Base-by-base conservation (phyloP, 1,140 invertebrate species). In the Drosophila miranda region DNA sequence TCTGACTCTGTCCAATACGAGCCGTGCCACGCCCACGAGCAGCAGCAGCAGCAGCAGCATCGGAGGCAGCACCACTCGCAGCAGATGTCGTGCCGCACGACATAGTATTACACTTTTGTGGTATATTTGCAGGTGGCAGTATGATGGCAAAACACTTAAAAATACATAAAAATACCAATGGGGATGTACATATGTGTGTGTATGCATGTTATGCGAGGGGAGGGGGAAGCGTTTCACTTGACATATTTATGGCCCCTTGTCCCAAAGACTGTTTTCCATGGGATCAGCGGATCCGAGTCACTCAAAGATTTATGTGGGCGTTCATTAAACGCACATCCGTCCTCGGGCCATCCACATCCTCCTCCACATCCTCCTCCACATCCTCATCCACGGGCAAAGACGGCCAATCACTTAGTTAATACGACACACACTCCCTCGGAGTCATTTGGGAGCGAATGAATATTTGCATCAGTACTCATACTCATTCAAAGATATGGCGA, bases 141-240 rank as follows among this genome's bases (percentile, higher is more conserved):
- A 64, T 43, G 48, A 42, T 42, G 58, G 49, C 55, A 63, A 59
- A 80, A 87, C 81, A 86, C 82, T 86, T 86, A 86, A 86, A 81
- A 86, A 86, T 86, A 86, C 81, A 86, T 86, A 86, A 86, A 86
- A 86, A 86, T 86, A 78, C 81, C 81, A 86, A 81, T 80, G 62
- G 58, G 8, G 19, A 6, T 42, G 38, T 13, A 28, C 56, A 55
- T 13, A 54, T 30, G 42, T 23, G 26, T 26, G 23, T 21, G 16
- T 16, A 16, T 16, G 16, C 16, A 16, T 16, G 16, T 16, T 16
- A n/a, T 45, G 30, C 13, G 14, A 28, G 5, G 2, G 11, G 34
- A 4, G 11, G 11, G 34, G 34, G 1, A 38, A 38, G 34, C 11
- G 3, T 5, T 38, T 38, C 38, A 48, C 46, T 53, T 62, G 74